Evolutionary conservation across 2,113 vertebrate genomes (phyloP).

Genomic region (Bostrychus sinensis): DNA sequence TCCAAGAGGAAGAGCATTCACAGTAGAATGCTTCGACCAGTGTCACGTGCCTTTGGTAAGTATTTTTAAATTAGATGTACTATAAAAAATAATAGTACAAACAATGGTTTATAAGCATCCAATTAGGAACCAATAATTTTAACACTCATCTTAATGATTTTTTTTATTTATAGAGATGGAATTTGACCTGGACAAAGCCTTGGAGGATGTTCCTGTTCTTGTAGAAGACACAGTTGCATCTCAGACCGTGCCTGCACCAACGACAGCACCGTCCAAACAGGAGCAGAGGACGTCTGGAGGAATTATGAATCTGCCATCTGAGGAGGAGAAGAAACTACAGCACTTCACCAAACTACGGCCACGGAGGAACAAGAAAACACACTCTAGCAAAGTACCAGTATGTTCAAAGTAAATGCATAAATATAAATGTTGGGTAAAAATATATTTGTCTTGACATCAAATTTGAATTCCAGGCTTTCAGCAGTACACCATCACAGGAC

Average conservation of each 20-base stretch:
- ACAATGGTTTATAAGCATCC: accelerated
- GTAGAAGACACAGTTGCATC: conserved; percentile 85
- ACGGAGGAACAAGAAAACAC: conserved; percentile 90
- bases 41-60: conserved; percentile 96
- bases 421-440: not conserved
- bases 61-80: not conserved
- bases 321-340: conserved; percentile 93
- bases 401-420: conserved; percentile 60
- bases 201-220: conserved; percentile 91
- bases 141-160: conserved; percentile 6
- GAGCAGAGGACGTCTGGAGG: conserved; percentile 84
- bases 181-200: conserved; percentile 95
- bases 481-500: conserved; percentile 81
- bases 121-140: too few species aligned
- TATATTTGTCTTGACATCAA: not conserved
- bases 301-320: conserved; percentile 90
- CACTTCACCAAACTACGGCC: conserved; percentile 96
- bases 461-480: conserved; percentile 76
- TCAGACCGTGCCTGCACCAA: conserved; percentile 78
- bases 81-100: too few species aligned
- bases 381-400: conserved; percentile 90
- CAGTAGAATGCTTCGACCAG: conserved; percentile 94
- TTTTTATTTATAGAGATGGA: conserved; percentile 88
- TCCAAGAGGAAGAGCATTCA: conserved; percentile 98
- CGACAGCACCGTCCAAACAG: conserved; percentile 58